phyloP scores from a whole-genome alignment of 1,140 invertebrate species.

The Lepidurus arcticus region DNA sequence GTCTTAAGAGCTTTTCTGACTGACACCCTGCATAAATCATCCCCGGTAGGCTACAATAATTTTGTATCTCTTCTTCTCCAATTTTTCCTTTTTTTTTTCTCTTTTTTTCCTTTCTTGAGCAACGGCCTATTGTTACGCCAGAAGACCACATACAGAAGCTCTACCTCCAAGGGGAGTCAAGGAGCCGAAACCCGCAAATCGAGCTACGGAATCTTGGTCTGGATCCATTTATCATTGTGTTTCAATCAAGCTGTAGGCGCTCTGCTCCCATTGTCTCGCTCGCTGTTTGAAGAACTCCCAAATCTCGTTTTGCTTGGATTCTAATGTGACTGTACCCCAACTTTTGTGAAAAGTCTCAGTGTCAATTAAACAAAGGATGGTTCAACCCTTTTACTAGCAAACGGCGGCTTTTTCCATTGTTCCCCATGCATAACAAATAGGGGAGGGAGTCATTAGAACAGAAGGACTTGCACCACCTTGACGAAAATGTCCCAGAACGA shows the following conservation, averaged over 20 bases:
- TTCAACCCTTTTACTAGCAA: not conserved
- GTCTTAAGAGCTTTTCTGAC: not conserved
- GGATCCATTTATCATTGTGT: slow-evolving; percentile 11
- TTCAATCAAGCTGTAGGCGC: slow-evolving; percentile 18
- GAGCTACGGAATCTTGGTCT: not conserved
- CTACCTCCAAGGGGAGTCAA: not conserved
- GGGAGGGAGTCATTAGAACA: not conserved
- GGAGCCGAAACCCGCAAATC: not conserved
- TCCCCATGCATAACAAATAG: slow-evolving; percentile 15
- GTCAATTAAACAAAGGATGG: slow-evolving; percentile 19
- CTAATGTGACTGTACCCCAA: not conserved
- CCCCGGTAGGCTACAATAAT: not conserved
- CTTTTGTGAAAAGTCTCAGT: not conserved
- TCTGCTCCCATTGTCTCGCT: not conserved
- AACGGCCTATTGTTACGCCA: not conserved
- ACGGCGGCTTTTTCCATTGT: slow-evolving; percentile 18
- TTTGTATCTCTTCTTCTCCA: not conserved
- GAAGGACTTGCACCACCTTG: slow-evolving; percentile 17
- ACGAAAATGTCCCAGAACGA: slow-evolving; percentile 21
- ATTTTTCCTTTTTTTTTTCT: not conserved
- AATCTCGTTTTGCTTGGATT: not conserved
- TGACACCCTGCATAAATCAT: slow-evolving; percentile 15
- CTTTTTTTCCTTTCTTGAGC: not conserved
- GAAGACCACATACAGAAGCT: not conserved
- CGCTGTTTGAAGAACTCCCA: not conserved